phyloP scores from a whole-genome alignment of 2,113 vertebrate genomes.

The Stegostoma tigrinum region DNA sequence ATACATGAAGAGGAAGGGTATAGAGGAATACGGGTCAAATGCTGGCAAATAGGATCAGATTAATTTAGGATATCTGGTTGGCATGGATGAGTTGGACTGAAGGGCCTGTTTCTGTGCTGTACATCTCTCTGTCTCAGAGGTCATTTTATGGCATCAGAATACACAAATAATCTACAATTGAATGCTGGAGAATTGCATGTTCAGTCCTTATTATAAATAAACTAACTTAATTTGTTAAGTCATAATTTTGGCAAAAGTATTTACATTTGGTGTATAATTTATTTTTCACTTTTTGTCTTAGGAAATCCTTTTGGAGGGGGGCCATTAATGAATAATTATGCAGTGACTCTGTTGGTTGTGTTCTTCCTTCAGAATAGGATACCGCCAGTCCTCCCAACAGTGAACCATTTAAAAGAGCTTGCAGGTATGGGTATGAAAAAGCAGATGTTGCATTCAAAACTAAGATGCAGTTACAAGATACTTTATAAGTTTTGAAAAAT shows the following conservation, averaged over 20 bases:
- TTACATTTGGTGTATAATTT: not conserved
- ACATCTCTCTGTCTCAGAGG: too few species aligned
- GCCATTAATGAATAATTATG: slow-evolving; percentile 81
- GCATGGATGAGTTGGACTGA: too few species aligned
- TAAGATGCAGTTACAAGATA: not conserved
- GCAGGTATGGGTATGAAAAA: slow-evolving; percentile 59
- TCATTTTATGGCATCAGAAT: not conserved
- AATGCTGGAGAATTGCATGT: not conserved
- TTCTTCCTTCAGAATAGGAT: slow-evolving; percentile 79
- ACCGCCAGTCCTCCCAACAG: slow-evolving; percentile 68
- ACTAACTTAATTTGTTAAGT: not conserved
- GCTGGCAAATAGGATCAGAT: too few species aligned
- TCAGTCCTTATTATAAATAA: not conserved
- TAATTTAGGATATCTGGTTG: too few species aligned
- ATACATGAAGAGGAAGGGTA: too few species aligned
- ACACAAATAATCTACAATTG: not conserved
- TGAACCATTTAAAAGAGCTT: slow-evolving; percentile 61
- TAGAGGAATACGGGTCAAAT: too few species aligned
- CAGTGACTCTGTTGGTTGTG: slow-evolving; percentile 76
- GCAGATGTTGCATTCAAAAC: not conserved
- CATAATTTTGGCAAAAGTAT: not conserved
- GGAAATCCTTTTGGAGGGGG: slow-evolving; percentile 70
- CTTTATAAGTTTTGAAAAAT: not conserved
- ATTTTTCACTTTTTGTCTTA: slow-evolving; percentile 40
- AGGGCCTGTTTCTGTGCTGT: too few species aligned